These are phyloP conservation scores for Neodiprion lecontei DNA, from an alignment of 1,140 invertebrate species.

Conservation along the genomic window DNA sequence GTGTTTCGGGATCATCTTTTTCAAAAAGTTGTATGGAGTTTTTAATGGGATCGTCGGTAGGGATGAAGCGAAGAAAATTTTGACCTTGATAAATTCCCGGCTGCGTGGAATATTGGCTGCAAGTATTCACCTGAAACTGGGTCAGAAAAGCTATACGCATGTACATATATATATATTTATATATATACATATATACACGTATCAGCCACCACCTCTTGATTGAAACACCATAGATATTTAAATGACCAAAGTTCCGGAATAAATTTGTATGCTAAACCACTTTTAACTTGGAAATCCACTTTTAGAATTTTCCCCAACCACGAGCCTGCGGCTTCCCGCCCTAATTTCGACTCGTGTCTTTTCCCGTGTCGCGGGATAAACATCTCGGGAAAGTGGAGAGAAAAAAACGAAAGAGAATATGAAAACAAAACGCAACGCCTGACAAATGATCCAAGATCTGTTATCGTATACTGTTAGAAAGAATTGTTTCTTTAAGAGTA, in stretches of 20 bases:
- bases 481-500: no score
- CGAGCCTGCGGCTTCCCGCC: neutral
- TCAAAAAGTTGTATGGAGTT: neutral
- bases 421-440: no score
- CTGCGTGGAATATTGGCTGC: no score
- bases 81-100: no score
- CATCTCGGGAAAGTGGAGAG: no score
- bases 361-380: neutral
- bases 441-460: no score
- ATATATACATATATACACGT: constrained; percentile 21
- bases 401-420: neutral
- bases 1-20: neutral
- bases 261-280: constrained; percentile 42
- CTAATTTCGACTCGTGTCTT: constrained; percentile 18
- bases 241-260: constrained; percentile 48
- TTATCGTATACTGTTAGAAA: no score
- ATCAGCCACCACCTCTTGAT: constrained; percentile 35
- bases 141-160: neutral
- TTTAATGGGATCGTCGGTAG: no score
- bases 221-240: constrained; percentile 49
- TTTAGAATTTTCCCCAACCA: constrained; percentile 43
- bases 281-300: constrained; percentile 20
- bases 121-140: neutral
- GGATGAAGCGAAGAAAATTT: no score
- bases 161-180: no score